phyloP scores from a whole-genome alignment of 1,140 invertebrate species.

The Wiebesia pumilae region DNA sequence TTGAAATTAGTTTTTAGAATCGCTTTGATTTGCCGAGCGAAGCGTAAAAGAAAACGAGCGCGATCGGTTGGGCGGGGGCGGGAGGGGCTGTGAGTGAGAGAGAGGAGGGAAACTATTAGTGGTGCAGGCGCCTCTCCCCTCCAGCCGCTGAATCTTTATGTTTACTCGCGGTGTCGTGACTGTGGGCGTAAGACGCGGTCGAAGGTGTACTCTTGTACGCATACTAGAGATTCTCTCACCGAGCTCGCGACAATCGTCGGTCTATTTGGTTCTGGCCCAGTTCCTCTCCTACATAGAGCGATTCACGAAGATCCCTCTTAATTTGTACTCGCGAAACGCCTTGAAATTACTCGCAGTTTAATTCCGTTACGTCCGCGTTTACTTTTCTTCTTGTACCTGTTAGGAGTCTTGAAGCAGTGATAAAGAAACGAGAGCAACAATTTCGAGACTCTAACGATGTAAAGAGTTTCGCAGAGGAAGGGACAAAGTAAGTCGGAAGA shows the following conservation, averaged over 20 bases:
- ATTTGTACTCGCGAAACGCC: neutral
- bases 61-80: no score
- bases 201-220: slow-evolving; percentile 1
- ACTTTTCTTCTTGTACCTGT: neutral
- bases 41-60: no score
- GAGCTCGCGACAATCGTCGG: slow-evolving; percentile 23
- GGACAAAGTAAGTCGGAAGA: neutral
- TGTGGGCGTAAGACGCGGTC: neutral
- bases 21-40: neutral
- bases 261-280: slow-evolving; percentile 43
- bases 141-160: neutral
- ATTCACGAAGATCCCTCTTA: neutral
- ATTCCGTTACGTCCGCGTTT: neutral
- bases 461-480: slow-evolving; percentile 19
- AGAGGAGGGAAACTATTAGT: neutral
- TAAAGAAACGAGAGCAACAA: slow-evolving; percentile 29
- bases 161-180: neutral
- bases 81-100: neutral
- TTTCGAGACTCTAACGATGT: slow-evolving; percentile 52
- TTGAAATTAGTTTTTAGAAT: neutral
- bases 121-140: neutral
- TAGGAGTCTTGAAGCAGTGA: neutral
- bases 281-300: slow-evolving; percentile 26
- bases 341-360: neutral
- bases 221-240: neutral